Conservation (phyloP, 1,140 invertebrate genomes). For the Procambarus clarkii region DNA sequence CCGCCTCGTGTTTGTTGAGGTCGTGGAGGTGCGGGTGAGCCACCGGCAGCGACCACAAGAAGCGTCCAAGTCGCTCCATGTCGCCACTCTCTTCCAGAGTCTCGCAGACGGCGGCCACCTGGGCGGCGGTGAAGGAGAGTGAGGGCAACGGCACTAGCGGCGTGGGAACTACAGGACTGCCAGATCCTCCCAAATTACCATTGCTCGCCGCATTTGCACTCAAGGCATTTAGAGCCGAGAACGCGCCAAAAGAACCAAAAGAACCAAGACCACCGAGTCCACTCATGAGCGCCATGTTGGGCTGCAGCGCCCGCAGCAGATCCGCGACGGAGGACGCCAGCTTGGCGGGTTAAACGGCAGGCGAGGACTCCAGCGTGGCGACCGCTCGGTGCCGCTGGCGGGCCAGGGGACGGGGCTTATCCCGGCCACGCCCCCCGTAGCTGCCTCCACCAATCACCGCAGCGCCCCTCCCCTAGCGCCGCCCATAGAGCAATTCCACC, state of each 20-base stretch:
- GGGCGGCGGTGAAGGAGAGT: constrained; percentile 91
- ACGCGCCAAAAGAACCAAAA: constrained; percentile 58
- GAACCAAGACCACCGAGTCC: constrained; percentile 67
- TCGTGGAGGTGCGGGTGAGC: constrained; percentile 91
- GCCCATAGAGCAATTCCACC: constrained; percentile 18
- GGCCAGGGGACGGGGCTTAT: constrained; percentile 29
- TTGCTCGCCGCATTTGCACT: constrained; percentile 72
- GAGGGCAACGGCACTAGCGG: constrained; percentile 78
- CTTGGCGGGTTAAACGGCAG: constrained; percentile 63
- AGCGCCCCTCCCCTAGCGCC: constrained; percentile 6
- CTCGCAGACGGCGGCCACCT: constrained; percentile 98
- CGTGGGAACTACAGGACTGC: constrained; percentile 87
- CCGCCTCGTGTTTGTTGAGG: constrained; percentile 94
- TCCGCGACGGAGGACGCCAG: constrained; percentile 71
- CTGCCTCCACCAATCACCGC: constrained; percentile 36
- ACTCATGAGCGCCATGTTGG: constrained; percentile 72
- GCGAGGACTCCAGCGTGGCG: constrained; percentile 70
- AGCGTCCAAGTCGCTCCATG: constrained; percentile 94
- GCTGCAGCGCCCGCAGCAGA: constrained; percentile 72
- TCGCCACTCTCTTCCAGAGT: constrained; percentile 98
- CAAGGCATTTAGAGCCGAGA: constrained; percentile 59
- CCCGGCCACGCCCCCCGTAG: constrained; percentile 6
- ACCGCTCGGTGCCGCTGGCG: constrained; percentile 66
- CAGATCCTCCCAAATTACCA: constrained; percentile 86
- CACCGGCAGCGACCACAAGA: constrained; percentile 96